Evolutionary conservation across 2,113 vertebrate genomes (phyloP), one percentile per base, ranked within the genome.

Genomic region (Psilopogon haemacephalus): DNA sequence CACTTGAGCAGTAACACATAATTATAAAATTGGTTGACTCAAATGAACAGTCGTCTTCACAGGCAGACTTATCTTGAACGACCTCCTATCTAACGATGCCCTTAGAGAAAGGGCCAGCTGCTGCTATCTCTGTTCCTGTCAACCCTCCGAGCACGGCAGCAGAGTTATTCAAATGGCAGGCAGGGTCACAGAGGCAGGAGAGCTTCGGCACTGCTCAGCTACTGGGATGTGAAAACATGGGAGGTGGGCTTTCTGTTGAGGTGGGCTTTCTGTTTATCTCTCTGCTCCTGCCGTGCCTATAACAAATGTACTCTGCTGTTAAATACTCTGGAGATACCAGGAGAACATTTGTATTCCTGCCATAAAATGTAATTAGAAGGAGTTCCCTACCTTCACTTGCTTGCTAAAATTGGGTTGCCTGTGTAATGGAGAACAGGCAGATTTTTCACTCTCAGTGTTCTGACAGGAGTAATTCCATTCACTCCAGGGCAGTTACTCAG

Each of bases 21-120:
- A 97, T 96, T 97, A 94, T 60, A 94, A 94, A 94, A 86, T 77
- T 37, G 60, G 93, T 96, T 55, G 85, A 95, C 92, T 93, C 94
- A 82, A 97, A 73, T 38, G 56, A 91, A 55, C 81, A 84, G 72
- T 84, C 16, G 7, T 96, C 73, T 90, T 96, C 28, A 73, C 37
- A 91, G 94, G 79, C 93, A 95, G 73, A 82, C 89, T 68, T 78
- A 86, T 86, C 95, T 94, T 69, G 86, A 92, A 38, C 92, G 95
- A 65, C 55, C 86, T 95, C 44, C 46, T n/a, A 32, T 95, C 60
- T 93, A 70, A 76, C 86, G 48, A 32, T 16, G 20, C 33, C 69
- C 48, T 16, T 33, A 15, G 23, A 67, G 54, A 27, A 52, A 93
- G 70, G 69, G 48, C 63, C 71, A 71, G 13, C 11, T 4, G 50